Conservation (phyloP, 2,797 vertebrate species). For the Tokudaia muenninki region DNA sequence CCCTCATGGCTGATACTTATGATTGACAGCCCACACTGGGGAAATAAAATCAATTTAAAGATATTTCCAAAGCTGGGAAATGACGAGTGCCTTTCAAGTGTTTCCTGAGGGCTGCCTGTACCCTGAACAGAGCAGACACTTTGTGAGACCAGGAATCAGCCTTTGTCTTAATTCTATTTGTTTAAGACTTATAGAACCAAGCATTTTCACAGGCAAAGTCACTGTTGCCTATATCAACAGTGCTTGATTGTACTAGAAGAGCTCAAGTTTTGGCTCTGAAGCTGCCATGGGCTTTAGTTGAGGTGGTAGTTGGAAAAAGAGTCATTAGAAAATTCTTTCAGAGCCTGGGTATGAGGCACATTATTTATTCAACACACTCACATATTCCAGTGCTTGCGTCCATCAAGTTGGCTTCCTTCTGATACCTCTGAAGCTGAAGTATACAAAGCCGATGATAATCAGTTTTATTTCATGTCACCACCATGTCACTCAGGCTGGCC, state of each 20-base stretch:
- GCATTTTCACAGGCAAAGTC: constrained; percentile 61
- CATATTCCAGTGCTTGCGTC: neutral
- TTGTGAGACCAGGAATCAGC: neutral
- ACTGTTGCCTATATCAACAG: constrained; percentile 44
- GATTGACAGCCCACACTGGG: neutral
- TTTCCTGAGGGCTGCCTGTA: neutral
- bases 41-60: neutral
- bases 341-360: neutral
- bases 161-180: constrained; percentile 17
- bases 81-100: neutral
- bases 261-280: neutral
- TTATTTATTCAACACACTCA: neutral
- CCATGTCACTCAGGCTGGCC: too few species aligned
- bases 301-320: neutral
- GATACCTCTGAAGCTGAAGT: neutral
- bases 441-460: neutral
- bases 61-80: neutral
- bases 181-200: constrained; percentile 50
- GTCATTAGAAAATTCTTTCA: neutral
- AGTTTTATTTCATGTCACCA: neutral
- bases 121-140: neutral
- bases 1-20: neutral
- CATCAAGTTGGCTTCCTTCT: neutral
- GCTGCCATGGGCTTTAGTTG: neutral
- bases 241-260: constrained; percentile 34